phyloP scores from a whole-genome alignment of 2,113 vertebrate species.

The Tachysurus fulvidraco region DNA sequence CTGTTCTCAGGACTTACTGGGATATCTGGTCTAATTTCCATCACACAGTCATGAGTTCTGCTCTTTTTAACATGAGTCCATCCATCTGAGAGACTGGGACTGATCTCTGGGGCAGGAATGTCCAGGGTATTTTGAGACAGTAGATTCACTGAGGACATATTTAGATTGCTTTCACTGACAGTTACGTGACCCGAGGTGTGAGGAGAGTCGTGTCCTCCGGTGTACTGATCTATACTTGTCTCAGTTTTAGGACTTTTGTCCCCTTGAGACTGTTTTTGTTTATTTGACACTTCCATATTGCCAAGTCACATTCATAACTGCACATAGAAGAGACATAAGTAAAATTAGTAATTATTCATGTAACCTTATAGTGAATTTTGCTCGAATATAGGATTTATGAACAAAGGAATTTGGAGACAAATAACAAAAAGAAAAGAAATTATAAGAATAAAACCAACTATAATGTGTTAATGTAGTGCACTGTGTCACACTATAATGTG shows the following conservation, averaged over 20 bases:
- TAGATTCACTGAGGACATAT: constrained; percentile 6
- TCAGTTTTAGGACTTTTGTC: constrained; percentile 5
- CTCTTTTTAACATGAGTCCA: constrained; percentile 69
- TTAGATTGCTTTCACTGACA: neutral
- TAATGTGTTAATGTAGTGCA: no score
- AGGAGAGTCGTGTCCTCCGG: neutral
- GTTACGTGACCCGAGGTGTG: neutral
- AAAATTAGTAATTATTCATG: neutral
- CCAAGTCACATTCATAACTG: constrained; percentile 42
- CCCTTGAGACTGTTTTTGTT: constrained; percentile 7
- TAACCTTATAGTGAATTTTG: neutral
- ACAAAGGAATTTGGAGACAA: neutral
- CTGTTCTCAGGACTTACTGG: constrained; percentile 47
- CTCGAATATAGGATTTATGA: neutral
- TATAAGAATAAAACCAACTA: neutral
- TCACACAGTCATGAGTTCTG: constrained; percentile 75
- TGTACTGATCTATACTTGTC: neutral
- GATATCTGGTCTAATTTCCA: constrained; percentile 52
- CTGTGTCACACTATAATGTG: no score
- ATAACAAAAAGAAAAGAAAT: neutral
- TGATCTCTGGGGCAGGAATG: constrained; percentile 1
- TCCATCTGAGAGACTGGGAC: constrained; percentile 14
- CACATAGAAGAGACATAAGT: constrained; percentile 9
- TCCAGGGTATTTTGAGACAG: constrained; percentile 6
- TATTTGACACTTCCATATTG: constrained; percentile 49